These are phyloP conservation scores for Apotomis turbidana DNA, from an alignment of 2,888 invertebrate genomes.

Conservation along the genomic window DNA sequence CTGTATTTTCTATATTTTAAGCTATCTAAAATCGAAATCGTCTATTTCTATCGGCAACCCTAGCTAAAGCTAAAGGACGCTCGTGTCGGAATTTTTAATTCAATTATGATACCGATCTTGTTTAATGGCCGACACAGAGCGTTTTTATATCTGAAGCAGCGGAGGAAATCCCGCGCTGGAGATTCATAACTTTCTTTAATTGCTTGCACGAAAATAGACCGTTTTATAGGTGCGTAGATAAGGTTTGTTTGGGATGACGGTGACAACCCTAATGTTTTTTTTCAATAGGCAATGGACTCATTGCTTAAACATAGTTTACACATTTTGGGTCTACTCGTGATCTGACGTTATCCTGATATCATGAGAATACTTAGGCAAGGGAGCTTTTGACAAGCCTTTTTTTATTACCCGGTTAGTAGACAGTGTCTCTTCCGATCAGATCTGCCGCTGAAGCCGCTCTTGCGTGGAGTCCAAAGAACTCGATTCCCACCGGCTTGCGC, in stretches of 20 bases:
- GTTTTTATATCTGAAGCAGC: constrained; percentile 60
- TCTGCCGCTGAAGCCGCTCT: too few species aligned
- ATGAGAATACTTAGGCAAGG: too few species aligned
- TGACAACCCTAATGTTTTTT: constrained; percentile 18
- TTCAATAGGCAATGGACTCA: neutral
- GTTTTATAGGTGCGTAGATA: constrained; percentile 44
- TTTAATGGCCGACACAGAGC: constrained; percentile 77
- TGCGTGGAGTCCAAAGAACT: too few species aligned
- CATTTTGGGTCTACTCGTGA: too few species aligned
- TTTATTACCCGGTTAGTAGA: too few species aligned
- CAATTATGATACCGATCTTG: constrained; percentile 84
- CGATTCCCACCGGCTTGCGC: too few species aligned
- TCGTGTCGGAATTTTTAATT: constrained; percentile 84
- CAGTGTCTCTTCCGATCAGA: too few species aligned
- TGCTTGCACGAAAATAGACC: constrained; percentile 53
- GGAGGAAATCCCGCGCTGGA: constrained; percentile 45
- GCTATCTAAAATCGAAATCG: neutral
- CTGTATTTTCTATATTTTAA: neutral
- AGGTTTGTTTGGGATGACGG: constrained; percentile 35
- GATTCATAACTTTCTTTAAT: constrained; percentile 68
- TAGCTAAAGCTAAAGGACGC: constrained; percentile 60
- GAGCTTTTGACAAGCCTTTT: too few species aligned
- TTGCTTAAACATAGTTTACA: too few species aligned
- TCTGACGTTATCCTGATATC: too few species aligned
- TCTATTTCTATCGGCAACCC: constrained; percentile 49